Evolutionary conservation across 2,113 vertebrate genomes (phyloP).

Genomic region (rabbit (Oryctolagus cuniculus)): mOryCun1.1 NC_091432.1:154447501-154448000

Average conservation of each 20-base stretch:
- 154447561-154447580: not conserved
- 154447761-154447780: not conserved
- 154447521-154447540: not conserved
- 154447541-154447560: not conserved
- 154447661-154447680: not conserved
- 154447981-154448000: not conserved
- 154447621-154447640: not conserved
- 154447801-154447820: not conserved
- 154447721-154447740: not conserved
- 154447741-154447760: not conserved
- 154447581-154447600: not conserved
- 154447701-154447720: not conserved
- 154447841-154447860: not conserved
- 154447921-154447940: not conserved
- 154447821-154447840: conserved; percentile 7
- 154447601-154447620: not conserved
- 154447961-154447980: not conserved
- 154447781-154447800: not conserved
- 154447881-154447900: not conserved
- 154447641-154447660: not conserved
- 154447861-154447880: not conserved
- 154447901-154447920: not conserved
- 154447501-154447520: not conserved
- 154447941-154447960: not conserved
- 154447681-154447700: not conserved